Base-by-base conservation (phyloP, 2,888 invertebrate genomes). In the Pollenia angustigena region DNA sequence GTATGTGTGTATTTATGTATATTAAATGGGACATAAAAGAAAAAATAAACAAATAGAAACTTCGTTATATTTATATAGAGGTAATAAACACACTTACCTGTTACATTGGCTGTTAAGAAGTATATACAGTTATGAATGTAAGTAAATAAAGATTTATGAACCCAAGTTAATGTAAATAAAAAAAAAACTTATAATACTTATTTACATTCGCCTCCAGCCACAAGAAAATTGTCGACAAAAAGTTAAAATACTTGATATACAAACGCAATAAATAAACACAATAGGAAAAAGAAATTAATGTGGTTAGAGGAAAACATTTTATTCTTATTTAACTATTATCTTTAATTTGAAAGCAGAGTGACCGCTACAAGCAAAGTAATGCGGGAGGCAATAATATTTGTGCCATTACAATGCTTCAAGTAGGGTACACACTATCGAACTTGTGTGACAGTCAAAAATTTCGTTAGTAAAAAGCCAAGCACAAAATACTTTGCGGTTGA, bases 141-240 rank as follows among this genome's bases (percentile, higher is more conserved):
- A 66, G 58, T 40, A 48, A 69, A 80, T 71, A 71, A 71, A 71
- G 50, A 60, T 80, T 58, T 40, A 52, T 60, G 58, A 69, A 60
- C 42, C 2, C n/a, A 50, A 69, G 68, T 52, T 52, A 9, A 56
- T 32, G 18, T 16, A 14, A n/a, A 62, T 71, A 71, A 71, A 62
- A 16, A n/a, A 42, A 50, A 60, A 62, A 62, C 44, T 46, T 71
- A 40, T 60, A 44, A 50, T 60, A n/a, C n/a, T 50, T 68, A 23
- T 71, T 71, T 80, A 16, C 60, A 50, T 46, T 50, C 14, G 12
- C 54, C 54, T 54, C 44, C 16, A 18, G 32, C 18, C 16, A 48
- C 23, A 52, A 23, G 9, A 23, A 40, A 69, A 23, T 64, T 64
- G 10, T 14, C 18, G 11, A 52, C 42, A 12, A 23, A 72, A 58